These are phyloP conservation scores for Gavia stellata DNA, from an alignment of 2,113 vertebrate genomes.

Conservation along the genomic window DNA sequence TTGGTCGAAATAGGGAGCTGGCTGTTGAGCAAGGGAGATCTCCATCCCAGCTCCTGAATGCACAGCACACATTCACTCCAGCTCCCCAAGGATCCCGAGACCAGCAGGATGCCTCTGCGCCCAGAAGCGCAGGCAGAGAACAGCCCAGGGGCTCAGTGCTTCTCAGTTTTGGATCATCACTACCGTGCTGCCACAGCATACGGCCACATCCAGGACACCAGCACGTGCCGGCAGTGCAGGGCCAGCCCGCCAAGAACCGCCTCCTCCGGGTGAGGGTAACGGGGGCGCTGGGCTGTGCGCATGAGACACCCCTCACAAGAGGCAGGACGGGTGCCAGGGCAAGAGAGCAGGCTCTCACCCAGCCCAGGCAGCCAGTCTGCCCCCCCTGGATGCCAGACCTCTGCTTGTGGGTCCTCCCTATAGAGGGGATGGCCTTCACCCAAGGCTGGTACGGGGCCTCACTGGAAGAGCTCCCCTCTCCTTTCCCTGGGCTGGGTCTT, in stretches of 20 bases:
- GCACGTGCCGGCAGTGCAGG: fast-evolving
- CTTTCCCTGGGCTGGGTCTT: neutral
- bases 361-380: neutral
- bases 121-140: neutral
- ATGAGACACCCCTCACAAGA: neutral
- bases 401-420: neutral
- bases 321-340: fast-evolving
- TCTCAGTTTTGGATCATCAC: neutral
- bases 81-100: neutral
- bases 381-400: neutral
- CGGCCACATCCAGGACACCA: neutral
- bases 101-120: neutral
- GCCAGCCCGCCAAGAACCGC: neutral
- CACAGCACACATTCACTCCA: neutral
- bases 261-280: neutral
- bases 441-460: fast-evolving
- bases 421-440: fast-evolving
- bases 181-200: fast-evolving
- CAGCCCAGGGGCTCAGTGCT: neutral
- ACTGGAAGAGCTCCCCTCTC: neutral
- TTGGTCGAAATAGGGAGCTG: neutral
- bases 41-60: neutral
- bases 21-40: neutral
- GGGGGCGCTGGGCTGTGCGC: fast-evolving
- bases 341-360: neutral